Evolutionary conservation across 37 sponge, comb jelly and placozoan species (phyloP), one percentile per base, ranked within the genome.

Genomic region (Crambe crambe): DNA sequence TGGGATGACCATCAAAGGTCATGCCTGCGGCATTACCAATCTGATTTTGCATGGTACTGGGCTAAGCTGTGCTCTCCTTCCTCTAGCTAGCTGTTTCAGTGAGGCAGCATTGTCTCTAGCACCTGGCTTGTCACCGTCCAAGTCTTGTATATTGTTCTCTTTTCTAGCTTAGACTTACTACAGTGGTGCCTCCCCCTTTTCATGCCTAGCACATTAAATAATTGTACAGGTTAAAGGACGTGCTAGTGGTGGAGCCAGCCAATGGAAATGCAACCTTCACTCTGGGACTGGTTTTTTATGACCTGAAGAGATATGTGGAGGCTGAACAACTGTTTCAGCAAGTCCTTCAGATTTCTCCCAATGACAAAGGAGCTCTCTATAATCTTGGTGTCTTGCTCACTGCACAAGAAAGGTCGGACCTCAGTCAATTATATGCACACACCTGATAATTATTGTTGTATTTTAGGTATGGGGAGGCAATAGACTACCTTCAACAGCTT

Each of bases 361-460:
- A n/a, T 35, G 72, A 86, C 37, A 65, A 74, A 10, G 60, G 66
- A 54, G 79, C 86, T 21, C 86, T 86, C 40, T 86, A 86, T 59
- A 86, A 86, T 57, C 29, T 77, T 37, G 77, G 65, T 0, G 41
- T 63, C 2, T 27, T 63, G 26, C 41, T 39, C 43, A 39, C 37
- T 31, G 43, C 62, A n/a, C 64, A 63, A 37, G 27, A 64, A 61
- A 38, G 6, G 31, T 6, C 27, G 31, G 30, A 1, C 54, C 15
- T 51, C 54, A 18, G 54, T 9, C 9, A 18, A 15, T 15, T 51
- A 51, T 15, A 51, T 15, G 15, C 15, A 9, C 54, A 51, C 54
- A 51, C 54, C 9, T 15, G 15, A 15, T 18, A 15, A 51, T 51
- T 18, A 51, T 51, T 51, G 15, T 51, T 9, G 9, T 15, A 18